These are phyloP conservation scores for Struthidea cinerea DNA, from an alignment of 2,113 vertebrate genomes.

Conservation along the genomic window DNA sequence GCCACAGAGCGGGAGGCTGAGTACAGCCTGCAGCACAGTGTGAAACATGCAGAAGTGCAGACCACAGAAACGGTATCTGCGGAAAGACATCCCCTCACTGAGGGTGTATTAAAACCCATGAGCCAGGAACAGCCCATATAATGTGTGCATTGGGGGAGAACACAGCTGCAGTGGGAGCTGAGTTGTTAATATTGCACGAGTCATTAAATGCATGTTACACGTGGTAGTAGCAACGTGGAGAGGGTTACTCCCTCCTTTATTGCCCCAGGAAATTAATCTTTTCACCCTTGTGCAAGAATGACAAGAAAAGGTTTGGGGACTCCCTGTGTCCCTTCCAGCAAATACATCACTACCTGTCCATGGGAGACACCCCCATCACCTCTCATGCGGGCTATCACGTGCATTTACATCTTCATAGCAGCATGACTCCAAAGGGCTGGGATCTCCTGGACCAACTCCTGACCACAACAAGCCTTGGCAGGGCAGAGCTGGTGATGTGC, in stretches of 20 bases:
- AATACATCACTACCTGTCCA: background rate
- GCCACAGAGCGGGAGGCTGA: background rate
- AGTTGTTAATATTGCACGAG: background rate
- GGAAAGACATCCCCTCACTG: background rate
- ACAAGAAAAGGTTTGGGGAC: background rate
- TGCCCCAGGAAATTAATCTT: background rate
- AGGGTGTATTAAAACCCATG: background rate
- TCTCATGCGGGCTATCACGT: rapidly evolving
- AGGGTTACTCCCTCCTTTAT: background rate
- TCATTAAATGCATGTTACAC: background rate
- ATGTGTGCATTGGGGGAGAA: background rate
- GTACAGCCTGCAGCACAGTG: background rate
- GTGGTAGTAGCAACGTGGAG: background rate
- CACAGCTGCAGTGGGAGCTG: background rate
- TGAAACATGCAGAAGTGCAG: background rate
- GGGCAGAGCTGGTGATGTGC: background rate
- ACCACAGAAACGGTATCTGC: background rate
- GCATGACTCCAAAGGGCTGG: background rate
- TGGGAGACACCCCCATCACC: background rate
- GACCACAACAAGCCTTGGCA: background rate
- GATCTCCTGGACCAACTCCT: background rate
- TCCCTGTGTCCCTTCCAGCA: background rate
- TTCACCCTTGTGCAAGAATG: background rate
- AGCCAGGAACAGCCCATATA: background rate
- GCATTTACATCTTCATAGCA: background rate